Evolutionary conservation across 1,140 invertebrate genomes (phyloP).

Genomic region (Ostrea edulis): DNA sequence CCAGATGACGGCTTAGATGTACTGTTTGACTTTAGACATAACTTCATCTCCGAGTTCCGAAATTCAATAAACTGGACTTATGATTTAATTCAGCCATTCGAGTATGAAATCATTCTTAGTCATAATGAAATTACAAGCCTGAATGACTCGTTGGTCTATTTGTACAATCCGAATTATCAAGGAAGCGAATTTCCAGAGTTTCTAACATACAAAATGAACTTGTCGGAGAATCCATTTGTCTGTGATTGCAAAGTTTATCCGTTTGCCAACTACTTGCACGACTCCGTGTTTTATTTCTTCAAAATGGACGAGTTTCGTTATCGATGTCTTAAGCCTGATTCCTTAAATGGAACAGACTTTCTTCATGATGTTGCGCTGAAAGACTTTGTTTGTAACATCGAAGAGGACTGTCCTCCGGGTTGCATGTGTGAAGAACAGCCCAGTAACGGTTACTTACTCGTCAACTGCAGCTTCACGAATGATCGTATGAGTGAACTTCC

Average conservation of each 20-base stretch:
- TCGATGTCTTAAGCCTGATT: slow-evolving; percentile 51
- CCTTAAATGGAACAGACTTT: slow-evolving; percentile 46
- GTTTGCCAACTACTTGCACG: slow-evolving; percentile 39
- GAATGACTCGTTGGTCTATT: background rate
- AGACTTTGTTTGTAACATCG: slow-evolving; percentile 60
- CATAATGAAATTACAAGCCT: slow-evolving; percentile 29
- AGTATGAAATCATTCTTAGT: slow-evolving; percentile 39
- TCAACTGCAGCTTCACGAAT: slow-evolving; percentile 52
- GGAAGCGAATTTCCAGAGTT: slow-evolving; percentile 42
- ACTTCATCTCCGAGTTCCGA: slow-evolving; percentile 55
- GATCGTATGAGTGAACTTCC: slow-evolving; percentile 51
- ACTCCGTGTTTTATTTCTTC: slow-evolving; percentile 53
- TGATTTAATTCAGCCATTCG: slow-evolving; percentile 49
- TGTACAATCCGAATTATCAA: slow-evolving; percentile 18
- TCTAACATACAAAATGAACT: slow-evolving; percentile 43
- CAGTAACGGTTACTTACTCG: slow-evolving; percentile 40
- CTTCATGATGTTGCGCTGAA: slow-evolving; percentile 55
- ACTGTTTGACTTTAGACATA: slow-evolving; percentile 45
- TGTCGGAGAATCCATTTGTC: slow-evolving; percentile 53
- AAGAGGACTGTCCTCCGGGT: slow-evolving; percentile 55
- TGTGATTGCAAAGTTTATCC: slow-evolving; percentile 62
- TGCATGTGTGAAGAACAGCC: slow-evolving; percentile 62
- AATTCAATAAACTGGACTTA: slow-evolving; percentile 63
- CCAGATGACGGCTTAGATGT: slow-evolving; percentile 24
- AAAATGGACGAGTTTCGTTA: slow-evolving; percentile 43